Evolutionary conservation across 2,113 vertebrate species (phyloP).

Genomic region (Atherinomorus stipes): DNA sequence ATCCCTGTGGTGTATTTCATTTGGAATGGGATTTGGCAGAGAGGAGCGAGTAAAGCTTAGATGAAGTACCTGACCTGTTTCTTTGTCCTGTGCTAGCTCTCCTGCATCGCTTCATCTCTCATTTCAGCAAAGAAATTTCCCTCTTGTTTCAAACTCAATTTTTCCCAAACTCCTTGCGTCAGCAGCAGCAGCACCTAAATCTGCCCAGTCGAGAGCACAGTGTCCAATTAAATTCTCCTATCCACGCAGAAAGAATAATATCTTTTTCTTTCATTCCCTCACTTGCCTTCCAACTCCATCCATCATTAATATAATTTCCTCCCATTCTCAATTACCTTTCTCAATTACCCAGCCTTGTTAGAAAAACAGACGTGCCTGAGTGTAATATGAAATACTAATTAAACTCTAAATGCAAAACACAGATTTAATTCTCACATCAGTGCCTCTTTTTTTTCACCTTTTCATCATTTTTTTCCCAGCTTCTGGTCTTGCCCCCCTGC

Average conservation of each 20-base stretch:
- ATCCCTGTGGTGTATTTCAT: conserved; percentile 55
- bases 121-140: conserved; percentile 71
- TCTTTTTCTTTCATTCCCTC: conserved; percentile 35
- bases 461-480: conserved; percentile 13
- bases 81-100: conserved; percentile 60
- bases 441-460: conserved; percentile 31
- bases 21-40: conserved; percentile 57
- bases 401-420: conserved; percentile 47
- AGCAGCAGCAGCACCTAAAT: conserved; percentile 68
- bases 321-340: conserved; percentile 53
- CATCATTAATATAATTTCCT: conserved; percentile 66
- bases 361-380: conserved; percentile 45
- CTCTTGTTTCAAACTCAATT: conserved; percentile 79
- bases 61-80: conserved; percentile 71
- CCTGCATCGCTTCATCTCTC: conserved; percentile 65
- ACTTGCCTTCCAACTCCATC: conserved; percentile 33
- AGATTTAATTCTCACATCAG: conserved; percentile 43
- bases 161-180: conserved; percentile 72
- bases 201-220: conserved; percentile 51
- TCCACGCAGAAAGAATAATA: conserved; percentile 65
- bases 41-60: conserved; percentile 55
- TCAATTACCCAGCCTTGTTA: conserved; percentile 57
- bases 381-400: conserved; percentile 54
- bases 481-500: conserved; percentile 23
- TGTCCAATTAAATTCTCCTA: conserved; percentile 78